These are phyloP conservation scores for Sciaenops ocellatus DNA, from an alignment of 2,797 vertebrate species.

Conservation along the genomic window DNA sequence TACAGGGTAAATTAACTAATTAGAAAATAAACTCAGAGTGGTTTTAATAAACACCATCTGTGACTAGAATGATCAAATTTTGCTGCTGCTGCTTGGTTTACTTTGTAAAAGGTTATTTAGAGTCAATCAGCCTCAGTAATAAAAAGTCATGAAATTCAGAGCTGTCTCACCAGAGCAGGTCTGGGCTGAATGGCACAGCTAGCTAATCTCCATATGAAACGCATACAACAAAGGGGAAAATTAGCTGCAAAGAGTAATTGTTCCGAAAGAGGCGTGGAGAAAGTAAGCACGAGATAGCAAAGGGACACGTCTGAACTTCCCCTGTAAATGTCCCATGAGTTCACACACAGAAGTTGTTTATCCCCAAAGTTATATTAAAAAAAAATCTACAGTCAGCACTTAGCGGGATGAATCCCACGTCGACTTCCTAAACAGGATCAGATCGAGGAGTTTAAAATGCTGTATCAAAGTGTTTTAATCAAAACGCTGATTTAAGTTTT, in stretches of 20 bases:
- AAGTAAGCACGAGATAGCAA: slow-evolving; percentile 53
- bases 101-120: slow-evolving; percentile 51
- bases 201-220: slow-evolving; percentile 78
- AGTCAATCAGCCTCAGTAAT: slow-evolving; percentile 40
- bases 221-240: slow-evolving; percentile 68
- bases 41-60: slow-evolving; percentile 35
- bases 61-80: slow-evolving; percentile 17
- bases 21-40: slow-evolving; percentile 11
- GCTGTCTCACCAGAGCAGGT: slow-evolving; percentile 47
- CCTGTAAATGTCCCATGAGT: slow-evolving; percentile 31
- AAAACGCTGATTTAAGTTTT: slow-evolving; percentile 40
- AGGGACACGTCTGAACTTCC: slow-evolving; percentile 41
- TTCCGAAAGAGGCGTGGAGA: slow-evolving; percentile 54
- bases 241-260: slow-evolving; percentile 66
- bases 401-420: slow-evolving; percentile 34
- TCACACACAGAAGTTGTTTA: slow-evolving; percentile 25
- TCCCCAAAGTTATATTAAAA: slow-evolving; percentile 29
- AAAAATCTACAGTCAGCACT: slow-evolving; percentile 11
- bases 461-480: slow-evolving; percentile 32
- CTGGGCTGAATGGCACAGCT: slow-evolving; percentile 64
- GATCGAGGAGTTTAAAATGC: slow-evolving; percentile 20
- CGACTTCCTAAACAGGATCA: slow-evolving; percentile 44
- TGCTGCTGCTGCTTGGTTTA: slow-evolving; percentile 14
- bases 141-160: slow-evolving; percentile 68
- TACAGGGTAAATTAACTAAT: slow-evolving; percentile 9